phyloP scores from a whole-genome alignment of 2,113 vertebrate species.

The human region DNA sequence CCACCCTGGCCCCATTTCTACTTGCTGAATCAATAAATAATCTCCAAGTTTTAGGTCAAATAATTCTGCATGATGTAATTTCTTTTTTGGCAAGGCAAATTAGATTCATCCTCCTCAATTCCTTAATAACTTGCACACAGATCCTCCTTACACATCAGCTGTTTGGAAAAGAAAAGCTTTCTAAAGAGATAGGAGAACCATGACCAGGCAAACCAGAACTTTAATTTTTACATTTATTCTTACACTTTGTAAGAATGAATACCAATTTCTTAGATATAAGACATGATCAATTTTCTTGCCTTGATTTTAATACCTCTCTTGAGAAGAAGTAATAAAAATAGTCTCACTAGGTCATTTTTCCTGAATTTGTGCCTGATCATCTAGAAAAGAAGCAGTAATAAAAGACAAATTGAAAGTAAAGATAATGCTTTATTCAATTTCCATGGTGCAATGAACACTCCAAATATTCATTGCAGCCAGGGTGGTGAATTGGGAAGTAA shows the following conservation, averaged over 20 bases:
- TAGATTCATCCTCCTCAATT: accelerated
- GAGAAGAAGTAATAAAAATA: background rate
- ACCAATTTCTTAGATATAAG: background rate
- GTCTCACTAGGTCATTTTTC: background rate
- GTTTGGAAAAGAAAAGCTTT: background rate
- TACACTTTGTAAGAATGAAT: background rate
- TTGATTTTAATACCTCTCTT: background rate
- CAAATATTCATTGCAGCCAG: accelerated
- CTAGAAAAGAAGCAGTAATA: background rate
- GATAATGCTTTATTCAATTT: background rate
- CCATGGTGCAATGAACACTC: accelerated
- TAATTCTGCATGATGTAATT: background rate
- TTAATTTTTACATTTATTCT: too few species aligned
- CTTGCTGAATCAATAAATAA: background rate
- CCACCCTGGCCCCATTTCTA: background rate
- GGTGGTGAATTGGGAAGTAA: background rate
- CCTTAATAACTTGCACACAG: background rate
- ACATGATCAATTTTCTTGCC: background rate
- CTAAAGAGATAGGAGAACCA: background rate
- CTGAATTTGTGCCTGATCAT: background rate
- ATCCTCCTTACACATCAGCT: background rate
- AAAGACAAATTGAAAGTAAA: background rate
- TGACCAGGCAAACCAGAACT: background rate
- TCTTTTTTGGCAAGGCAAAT: background rate
- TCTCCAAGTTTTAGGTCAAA: background rate